A percentile compares a stretch with the other conserved stretches of the same genome.
phyloP scores from a whole-genome alignment of 30 jellyfish, hydroid and myxozoan species.

The Calvadosia cruxmelitensis region DNA sequence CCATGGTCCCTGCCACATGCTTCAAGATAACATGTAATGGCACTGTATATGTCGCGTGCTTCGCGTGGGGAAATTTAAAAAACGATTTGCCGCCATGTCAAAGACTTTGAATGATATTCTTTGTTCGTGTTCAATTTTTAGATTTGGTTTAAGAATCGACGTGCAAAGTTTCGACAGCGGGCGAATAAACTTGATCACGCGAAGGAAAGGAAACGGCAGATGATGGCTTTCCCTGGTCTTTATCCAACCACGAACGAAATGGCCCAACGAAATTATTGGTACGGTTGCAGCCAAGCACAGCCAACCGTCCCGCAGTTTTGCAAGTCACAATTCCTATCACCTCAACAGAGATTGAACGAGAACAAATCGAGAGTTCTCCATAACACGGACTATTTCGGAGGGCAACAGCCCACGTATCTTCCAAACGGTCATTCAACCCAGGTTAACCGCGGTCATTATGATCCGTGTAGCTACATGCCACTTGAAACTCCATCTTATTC shows the following conservation, averaged over 20 bases:
- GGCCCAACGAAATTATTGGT: background rate
- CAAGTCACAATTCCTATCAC: background rate
- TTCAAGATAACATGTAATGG: no score
- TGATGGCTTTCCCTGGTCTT: background rate
- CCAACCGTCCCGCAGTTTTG: background rate
- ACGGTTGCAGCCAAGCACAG: background rate
- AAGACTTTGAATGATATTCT: no score
- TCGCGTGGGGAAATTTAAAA: no score
- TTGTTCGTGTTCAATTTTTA: no score
- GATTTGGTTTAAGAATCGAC: slow-evolving; percentile 95
- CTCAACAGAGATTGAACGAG: background rate
- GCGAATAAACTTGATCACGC: slow-evolving; percentile 45
- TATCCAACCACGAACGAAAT: background rate
- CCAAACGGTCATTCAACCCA: background rate
- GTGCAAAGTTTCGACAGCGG: slow-evolving; percentile 88
- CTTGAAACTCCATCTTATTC: no score
- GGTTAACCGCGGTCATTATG: background rate
- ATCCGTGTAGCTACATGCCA: background rate
- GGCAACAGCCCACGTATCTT: background rate
- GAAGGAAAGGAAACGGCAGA: slow-evolving; percentile 33
- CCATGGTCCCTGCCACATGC: no score
- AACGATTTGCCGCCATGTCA: no score
- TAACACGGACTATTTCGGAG: background rate
- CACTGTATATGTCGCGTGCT: no score
- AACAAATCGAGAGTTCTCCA: background rate